phyloP scores from a whole-genome alignment of 1,140 invertebrate species.

The Hydropsyche tenuis region DNA sequence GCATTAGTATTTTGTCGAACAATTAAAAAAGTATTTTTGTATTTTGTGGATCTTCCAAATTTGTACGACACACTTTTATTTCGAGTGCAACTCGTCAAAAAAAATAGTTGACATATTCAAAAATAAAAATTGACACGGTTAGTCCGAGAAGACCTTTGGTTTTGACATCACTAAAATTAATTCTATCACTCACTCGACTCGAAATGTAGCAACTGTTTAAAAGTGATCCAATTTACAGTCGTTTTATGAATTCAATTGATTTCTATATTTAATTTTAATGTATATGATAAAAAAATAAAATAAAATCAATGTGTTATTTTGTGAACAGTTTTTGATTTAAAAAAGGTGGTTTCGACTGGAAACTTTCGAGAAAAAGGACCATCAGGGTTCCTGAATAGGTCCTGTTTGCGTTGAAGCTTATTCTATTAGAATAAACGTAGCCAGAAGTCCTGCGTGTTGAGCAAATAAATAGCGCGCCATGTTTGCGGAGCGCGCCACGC shows the following conservation, averaged over 20 bases:
- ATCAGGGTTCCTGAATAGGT: constrained; percentile 19
- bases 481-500: constrained; percentile 41
- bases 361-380: background rate
- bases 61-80: background rate
- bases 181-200: background rate
- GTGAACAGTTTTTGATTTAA: too few species aligned
- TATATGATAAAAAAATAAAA: too few species aligned
- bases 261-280: too few species aligned
- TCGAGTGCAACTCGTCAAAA: too few species aligned
- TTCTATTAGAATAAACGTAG: constrained; percentile 47
- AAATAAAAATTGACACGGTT: constrained; percentile 11
- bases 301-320: too few species aligned
- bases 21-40: background rate
- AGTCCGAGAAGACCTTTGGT: background rate
- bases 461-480: constrained; percentile 46
- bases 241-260: too few species aligned
- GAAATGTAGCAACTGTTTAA: background rate
- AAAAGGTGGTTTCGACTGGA: background rate
- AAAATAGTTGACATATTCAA: background rate
- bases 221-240: too few species aligned
- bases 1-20: background rate
- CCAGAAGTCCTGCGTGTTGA: constrained; percentile 39
- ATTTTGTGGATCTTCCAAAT: background rate
- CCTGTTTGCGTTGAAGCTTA: constrained; percentile 48
- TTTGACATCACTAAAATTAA: constrained; percentile 2